Evolutionary conservation across 2,113 vertebrate genomes (phyloP).

Genomic region (Scortum barcoo): DNA sequence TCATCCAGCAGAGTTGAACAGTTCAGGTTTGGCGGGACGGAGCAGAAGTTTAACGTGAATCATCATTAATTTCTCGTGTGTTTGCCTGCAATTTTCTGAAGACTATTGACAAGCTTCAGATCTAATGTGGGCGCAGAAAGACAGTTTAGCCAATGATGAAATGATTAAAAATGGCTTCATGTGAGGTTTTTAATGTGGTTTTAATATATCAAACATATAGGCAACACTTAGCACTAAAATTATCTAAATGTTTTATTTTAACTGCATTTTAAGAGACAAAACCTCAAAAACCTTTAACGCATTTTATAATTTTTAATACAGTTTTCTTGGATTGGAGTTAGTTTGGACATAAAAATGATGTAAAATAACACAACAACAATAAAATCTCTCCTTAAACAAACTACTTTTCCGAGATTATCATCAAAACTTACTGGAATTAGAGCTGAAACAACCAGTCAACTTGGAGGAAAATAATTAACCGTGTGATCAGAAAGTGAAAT

Average conservation of each 20-base stretch:
- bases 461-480: no score
- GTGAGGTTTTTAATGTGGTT: no score
- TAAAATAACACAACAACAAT: no score
- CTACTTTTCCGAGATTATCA: no score
- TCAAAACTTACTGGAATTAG: no score
- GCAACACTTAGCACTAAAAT: neutral
- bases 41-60: no score
- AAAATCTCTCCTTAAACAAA: no score
- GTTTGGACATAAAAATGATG: neutral
- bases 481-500: neutral
- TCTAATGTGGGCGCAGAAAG: no score
- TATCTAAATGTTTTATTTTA: no score
- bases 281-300: neutral
- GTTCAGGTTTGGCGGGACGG: no score
- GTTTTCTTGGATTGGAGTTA: neutral
- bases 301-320: neutral
- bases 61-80: neutral
- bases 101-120: neutral
- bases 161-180: neutral
- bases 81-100: neutral
- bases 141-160: neutral
- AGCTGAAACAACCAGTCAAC: no score
- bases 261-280: neutral
- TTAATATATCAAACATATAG: neutral
- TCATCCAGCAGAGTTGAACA: no score